Base-by-base conservation (phyloP, 2,888 invertebrate genomes). In the Lepetodrilus schrolli region DNA sequence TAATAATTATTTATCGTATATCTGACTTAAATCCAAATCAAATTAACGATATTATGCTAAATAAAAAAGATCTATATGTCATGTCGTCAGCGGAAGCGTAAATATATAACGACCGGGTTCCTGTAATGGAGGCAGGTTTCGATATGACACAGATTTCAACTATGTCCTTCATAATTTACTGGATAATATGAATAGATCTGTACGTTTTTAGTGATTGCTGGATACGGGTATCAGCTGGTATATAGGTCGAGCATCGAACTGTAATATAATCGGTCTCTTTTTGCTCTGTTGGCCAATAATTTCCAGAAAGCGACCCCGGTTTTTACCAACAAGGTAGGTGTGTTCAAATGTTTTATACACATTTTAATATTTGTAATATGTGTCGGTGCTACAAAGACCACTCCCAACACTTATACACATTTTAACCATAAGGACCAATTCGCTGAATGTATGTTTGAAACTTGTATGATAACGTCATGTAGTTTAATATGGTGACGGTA, bases 1-100 rank as follows among this genome's bases (percentile, higher is more conserved):
- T n/a, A n/a, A n/a, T n/a, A n/a, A n/a, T n/a, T n/a, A n/a, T n/a
- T n/a, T n/a, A n/a, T n/a, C n/a, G n/a, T n/a, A n/a, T n/a, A n/a
- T n/a, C n/a, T n/a, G n/a, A n/a, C n/a, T n/a, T n/a, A n/a, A n/a
- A n/a, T n/a, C n/a, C n/a, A n/a, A n/a, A n/a, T n/a, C n/a, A n/a
- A n/a, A n/a, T n/a, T n/a, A n/a, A n/a, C n/a, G n/a, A n/a, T n/a
- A n/a, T n/a, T n/a, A n/a, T n/a, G n/a, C n/a, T n/a, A n/a, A n/a
- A n/a, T n/a, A n/a, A n/a, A n/a, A 1, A 17, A 43, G 43, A 43
- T 17, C 43, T 43, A 43, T 43, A 17, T 43, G 17, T 43, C 43
- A 13, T 43, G 43, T 43, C 43, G 43, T 30, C 17, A 70, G 70
- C 70, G 70, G 70, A 70, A 70, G 70, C 70, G 36, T 50, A 48